These are phyloP conservation scores for Hydrophis major DNA, from an alignment of 2,797 vertebrate species.

Conservation along the genomic window DNA sequence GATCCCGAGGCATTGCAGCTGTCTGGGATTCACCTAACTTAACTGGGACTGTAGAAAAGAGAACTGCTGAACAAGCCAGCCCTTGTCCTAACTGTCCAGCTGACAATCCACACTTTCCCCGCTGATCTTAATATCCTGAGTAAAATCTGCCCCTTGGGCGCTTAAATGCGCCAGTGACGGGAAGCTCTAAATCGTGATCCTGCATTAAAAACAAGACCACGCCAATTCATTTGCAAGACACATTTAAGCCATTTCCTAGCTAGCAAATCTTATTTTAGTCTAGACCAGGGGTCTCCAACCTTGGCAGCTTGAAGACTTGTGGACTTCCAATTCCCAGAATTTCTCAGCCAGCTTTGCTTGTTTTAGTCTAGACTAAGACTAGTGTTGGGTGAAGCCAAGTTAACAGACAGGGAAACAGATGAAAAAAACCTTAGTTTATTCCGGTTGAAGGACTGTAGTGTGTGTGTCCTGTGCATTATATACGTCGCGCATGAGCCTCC, in stretches of 20 bases:
- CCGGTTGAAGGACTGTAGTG: neutral
- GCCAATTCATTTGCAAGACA: neutral
- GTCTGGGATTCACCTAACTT: neutral
- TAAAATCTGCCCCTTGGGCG: neutral
- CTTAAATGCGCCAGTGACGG: neutral
- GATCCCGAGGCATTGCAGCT: neutral
- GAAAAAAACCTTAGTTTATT: neutral
- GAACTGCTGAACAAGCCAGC: neutral
- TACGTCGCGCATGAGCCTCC: neutral
- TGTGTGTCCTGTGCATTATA: neutral
- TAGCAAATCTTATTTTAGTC: neutral
- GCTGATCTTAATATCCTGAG: neutral
- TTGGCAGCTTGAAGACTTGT: too few species aligned
- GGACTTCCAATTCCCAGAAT: too few species aligned
- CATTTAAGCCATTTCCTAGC: neutral
- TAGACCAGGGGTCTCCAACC: neutral
- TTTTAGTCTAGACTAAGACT: too few species aligned
- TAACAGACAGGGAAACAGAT: neutral
- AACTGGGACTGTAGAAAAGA: neutral
- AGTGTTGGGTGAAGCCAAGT: neutral
- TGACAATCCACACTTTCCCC: too few species aligned
- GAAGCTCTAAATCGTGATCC: neutral
- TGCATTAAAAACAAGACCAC: neutral
- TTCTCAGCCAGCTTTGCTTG: too few species aligned
- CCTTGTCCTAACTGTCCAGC: neutral